These are phyloP conservation scores for Diuraphis noxia DNA, from an alignment of 1,140 invertebrate genomes.

Conservation along the genomic window DNA sequence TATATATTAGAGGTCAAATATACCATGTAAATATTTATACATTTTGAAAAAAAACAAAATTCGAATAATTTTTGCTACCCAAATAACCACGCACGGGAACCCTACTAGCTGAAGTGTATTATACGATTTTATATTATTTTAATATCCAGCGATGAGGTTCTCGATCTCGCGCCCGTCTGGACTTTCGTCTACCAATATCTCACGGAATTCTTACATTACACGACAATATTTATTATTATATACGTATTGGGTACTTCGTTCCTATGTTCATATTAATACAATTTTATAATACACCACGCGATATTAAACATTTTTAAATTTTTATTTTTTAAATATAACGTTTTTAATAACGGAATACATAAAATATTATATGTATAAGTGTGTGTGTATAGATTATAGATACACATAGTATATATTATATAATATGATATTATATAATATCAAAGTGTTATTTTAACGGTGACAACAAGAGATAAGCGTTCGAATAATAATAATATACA, in stretches of 20 bases:
- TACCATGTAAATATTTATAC: not conserved
- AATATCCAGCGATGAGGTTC: not conserved
- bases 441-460: not conserved
- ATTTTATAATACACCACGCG: no score
- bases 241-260: not conserved
- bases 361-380: no score
- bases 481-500: not conserved
- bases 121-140: not conserved
- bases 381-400: not conserved
- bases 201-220: not conserved
- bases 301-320: no score
- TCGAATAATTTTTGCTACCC: no score
- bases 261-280: no score
- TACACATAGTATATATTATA: not conserved
- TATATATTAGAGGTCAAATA: no score
- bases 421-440: not conserved
- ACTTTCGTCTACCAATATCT: not conserved
- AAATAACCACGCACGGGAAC: not conserved
- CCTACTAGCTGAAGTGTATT: not conserved
- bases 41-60: not conserved
- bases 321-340: no score
- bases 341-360: not conserved
- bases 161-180: rapidly evolving
- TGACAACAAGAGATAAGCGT: not conserved
- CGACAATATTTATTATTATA: not conserved